These are phyloP conservation scores for Atherinomorus stipes DNA, from an alignment of 2,113 vertebrate genomes.

Conservation along the genomic window DNA sequence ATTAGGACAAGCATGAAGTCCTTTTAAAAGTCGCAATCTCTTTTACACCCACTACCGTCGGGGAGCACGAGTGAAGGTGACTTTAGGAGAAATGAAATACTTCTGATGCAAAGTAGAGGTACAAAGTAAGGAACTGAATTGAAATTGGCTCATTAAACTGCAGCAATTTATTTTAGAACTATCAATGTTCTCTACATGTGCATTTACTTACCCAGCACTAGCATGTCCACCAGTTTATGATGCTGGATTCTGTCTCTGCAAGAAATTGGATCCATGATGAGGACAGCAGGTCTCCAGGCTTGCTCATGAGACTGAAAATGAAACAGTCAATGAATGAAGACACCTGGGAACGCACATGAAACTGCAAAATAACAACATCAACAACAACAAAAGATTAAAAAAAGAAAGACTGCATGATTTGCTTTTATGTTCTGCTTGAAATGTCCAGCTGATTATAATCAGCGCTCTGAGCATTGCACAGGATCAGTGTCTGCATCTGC, in stretches of 20 bases:
- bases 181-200: slow-evolving; percentile 11
- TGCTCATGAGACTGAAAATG: slow-evolving; percentile 33
- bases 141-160: slow-evolving; percentile 14
- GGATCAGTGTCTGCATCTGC: background rate
- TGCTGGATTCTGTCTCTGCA: background rate
- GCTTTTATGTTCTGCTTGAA: background rate
- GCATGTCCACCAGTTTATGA: background rate
- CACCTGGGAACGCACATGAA: background rate
- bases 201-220: background rate
- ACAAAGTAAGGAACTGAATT: slow-evolving; percentile 5
- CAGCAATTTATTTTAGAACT: slow-evolving; percentile 17
- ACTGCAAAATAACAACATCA: background rate
- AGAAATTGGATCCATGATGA: slow-evolving; percentile 29
- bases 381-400: background rate
- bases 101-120: slow-evolving; percentile 35
- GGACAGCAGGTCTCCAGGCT: background rate
- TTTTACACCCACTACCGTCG: background rate
- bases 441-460: background rate
- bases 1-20: slow-evolving; percentile 2
- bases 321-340: background rate
- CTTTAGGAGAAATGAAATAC: slow-evolving; percentile 37
- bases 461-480: background rate
- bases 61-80: slow-evolving; percentile 9
- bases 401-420: background rate
- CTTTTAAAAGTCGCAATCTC: background rate